Conservation (phyloP, 1,140 invertebrate species). For the Zaprionus africanus region DNA sequence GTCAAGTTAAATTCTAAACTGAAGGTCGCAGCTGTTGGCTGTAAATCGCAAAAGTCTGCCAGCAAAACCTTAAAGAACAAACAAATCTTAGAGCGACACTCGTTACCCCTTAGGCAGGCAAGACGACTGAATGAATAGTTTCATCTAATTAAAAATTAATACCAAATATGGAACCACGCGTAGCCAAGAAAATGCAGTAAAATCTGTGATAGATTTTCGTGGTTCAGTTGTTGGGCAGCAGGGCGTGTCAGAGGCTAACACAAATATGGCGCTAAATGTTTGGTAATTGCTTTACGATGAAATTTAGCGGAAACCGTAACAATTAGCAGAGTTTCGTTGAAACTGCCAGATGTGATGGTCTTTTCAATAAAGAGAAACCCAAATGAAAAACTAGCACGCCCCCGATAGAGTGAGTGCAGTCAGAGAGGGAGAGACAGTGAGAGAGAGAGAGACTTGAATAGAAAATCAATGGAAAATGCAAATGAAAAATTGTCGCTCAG, state of each 20-base stretch:
- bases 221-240: constrained; percentile 53
- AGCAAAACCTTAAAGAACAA: background rate
- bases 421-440: constrained; percentile 3
- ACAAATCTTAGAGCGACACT: background rate
- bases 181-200: constrained; percentile 41
- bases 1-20: background rate
- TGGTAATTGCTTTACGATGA: constrained; percentile 61
- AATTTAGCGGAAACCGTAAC: constrained; percentile 67
- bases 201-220: constrained; percentile 48
- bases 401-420: constrained; percentile 45
- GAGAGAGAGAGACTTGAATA: constrained; percentile 27
- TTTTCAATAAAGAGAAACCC: constrained; percentile 17
- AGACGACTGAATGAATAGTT: constrained; percentile 14
- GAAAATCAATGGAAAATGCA: constrained; percentile 55
- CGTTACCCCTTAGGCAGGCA: background rate
- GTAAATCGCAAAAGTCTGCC: background rate
- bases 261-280: constrained; percentile 70
- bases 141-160: constrained; percentile 52
- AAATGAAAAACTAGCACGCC: constrained; percentile 53
- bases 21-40: background rate
- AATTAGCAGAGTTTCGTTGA: constrained; percentile 54
- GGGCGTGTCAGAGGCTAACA: constrained; percentile 47
- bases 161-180: constrained; percentile 58
- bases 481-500: constrained; percentile 59
- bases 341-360: constrained; percentile 11